phyloP scores from a whole-genome alignment of 37 sponge, comb jelly and placozoan species.

The Halisarca cf. caerulea region DNA sequence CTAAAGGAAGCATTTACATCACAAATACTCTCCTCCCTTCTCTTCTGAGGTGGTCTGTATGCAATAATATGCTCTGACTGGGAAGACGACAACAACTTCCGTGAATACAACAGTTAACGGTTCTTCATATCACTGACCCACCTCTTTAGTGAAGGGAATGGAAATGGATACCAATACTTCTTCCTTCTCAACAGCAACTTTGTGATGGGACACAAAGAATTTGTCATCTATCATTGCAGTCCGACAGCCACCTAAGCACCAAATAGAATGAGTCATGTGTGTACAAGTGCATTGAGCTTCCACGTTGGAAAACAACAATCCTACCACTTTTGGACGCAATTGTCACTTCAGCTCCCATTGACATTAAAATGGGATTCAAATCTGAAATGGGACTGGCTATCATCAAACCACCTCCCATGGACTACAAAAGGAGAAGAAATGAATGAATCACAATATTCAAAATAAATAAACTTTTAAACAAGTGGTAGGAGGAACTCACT shows the following conservation, averaged over 20 bases:
- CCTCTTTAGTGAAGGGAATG: conserved; percentile 73
- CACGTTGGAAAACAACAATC: no score
- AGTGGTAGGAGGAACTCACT: no score
- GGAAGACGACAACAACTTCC: no score
- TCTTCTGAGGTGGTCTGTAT: conserved; percentile 77
- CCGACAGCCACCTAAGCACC: conserved; percentile 17
- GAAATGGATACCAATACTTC: conserved; percentile 76
- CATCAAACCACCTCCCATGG: conserved; percentile 72
- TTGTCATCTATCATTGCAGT: conserved; percentile 35
- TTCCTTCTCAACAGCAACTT: conserved; percentile 55
- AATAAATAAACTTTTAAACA: no score
- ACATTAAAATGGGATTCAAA: conserved; percentile 75
- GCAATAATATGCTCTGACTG: conserved; percentile 72
- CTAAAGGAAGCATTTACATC: conserved; percentile 79
- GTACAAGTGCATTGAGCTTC: no score
- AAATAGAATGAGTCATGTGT: no score
- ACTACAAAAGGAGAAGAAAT: conserved; percentile 25
- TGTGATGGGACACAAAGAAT: conserved; percentile 77
- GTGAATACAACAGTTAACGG: background rate
- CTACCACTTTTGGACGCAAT: conserved; percentile 58
- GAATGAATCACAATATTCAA: no score
- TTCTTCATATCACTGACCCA: conserved; percentile 16
- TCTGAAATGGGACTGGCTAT: conserved; percentile 93
- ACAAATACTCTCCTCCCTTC: conserved; percentile 81
- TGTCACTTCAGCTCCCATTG: conserved; percentile 47